These are phyloP conservation scores for Indri indri DNA, from an alignment of 2,113 vertebrate genomes.

Conservation along the genomic window DNA sequence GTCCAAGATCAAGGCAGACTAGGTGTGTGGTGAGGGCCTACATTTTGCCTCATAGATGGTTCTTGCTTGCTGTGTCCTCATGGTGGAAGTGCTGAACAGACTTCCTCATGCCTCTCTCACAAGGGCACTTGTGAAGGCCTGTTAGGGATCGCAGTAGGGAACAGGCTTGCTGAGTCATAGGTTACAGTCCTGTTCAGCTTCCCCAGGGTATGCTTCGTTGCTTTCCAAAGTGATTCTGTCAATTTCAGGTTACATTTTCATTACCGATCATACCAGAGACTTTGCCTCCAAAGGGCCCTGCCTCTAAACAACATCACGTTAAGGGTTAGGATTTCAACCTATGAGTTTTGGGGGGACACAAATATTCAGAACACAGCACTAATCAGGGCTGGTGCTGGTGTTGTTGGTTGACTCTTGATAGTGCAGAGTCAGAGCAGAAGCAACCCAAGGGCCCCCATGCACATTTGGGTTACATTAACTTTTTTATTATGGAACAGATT, in stretches of 20 bases:
- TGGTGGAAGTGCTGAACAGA: background rate
- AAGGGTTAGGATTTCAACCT: background rate
- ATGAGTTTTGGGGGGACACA: background rate
- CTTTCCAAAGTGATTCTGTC: background rate
- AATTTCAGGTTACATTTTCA: background rate
- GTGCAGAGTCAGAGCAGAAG: background rate
- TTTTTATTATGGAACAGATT: slow-evolving; percentile 4
- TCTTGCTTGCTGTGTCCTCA: background rate
- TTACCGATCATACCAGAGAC: background rate
- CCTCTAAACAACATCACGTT: background rate
- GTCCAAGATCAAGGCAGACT: background rate
- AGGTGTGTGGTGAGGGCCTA: background rate
- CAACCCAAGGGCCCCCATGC: background rate
- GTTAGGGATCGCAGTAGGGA: background rate
- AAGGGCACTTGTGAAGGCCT: background rate
- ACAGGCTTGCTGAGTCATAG: background rate
- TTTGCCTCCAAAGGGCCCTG: background rate
- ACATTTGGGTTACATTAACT: background rate
- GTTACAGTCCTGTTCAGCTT: background rate
- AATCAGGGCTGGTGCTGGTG: background rate
- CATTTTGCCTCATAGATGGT: background rate
- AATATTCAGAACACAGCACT: background rate
- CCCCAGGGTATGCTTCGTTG: background rate
- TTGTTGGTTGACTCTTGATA: background rate
- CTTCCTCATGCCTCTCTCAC: background rate